These are phyloP conservation scores for Eucriotettix oculatus DNA, from an alignment of 2,888 invertebrate genomes.

Conservation along the genomic window DNA sequence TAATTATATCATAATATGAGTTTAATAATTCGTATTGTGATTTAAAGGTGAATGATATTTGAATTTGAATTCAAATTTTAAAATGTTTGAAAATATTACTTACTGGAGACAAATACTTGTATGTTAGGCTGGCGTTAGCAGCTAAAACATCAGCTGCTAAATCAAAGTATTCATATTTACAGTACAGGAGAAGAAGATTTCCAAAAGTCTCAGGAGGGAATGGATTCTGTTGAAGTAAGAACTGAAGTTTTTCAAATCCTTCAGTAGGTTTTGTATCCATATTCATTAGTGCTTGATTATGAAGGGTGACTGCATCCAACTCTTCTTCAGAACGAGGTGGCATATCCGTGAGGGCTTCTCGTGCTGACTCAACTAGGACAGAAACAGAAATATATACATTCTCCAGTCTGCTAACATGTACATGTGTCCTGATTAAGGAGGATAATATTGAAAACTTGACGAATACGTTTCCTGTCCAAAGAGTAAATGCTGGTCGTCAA, in stretches of 20 bases:
- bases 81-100: slow-evolving; percentile 17
- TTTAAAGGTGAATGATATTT: no score
- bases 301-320: slow-evolving; percentile 90
- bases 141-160: slow-evolving; percentile 95
- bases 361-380: slow-evolving; percentile 54
- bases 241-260: slow-evolving; percentile 88
- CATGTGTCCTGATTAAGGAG: no score
- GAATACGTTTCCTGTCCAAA: no score
- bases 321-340: slow-evolving; percentile 92
- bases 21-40: no score
- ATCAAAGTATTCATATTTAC: slow-evolving; percentile 95
- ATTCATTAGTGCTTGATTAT: slow-evolving; percentile 87
- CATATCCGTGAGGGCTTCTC: slow-evolving; percentile 76
- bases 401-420: no score
- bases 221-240: slow-evolving; percentile 85
- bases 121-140: slow-evolving; percentile 91
- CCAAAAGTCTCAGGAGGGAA: slow-evolving; percentile 97
- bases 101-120: slow-evolving; percentile 81
- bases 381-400: neutral
- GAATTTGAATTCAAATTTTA: no score
- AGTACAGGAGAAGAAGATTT: slow-evolving; percentile 84
- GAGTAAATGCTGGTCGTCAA: no score
- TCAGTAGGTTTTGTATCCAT: slow-evolving; percentile 79
- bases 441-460: no score
- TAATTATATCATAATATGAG: no score